phyloP scores from a whole-genome alignment of 2,888 invertebrate species.

The Conomelus anceps region DNA sequence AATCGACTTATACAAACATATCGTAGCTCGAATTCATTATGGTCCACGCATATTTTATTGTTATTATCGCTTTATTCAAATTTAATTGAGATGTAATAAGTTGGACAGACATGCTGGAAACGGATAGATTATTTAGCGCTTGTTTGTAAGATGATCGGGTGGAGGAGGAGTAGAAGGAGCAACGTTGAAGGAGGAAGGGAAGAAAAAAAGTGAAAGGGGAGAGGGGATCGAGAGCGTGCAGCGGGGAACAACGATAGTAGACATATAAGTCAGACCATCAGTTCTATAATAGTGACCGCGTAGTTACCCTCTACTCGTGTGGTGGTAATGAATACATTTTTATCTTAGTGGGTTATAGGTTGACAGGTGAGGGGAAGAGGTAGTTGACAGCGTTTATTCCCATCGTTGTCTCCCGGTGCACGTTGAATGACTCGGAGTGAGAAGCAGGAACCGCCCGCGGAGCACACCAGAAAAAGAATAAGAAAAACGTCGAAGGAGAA shows the following conservation, averaged over 20 bases:
- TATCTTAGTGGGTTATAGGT: background rate
- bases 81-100: background rate
- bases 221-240: background rate
- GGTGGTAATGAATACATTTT: background rate
- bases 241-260: background rate
- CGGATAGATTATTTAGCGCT: background rate
- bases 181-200: background rate
- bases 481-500: too few species aligned
- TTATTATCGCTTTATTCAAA: background rate
- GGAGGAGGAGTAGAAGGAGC: background rate
- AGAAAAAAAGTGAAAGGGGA: background rate
- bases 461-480: too few species aligned
- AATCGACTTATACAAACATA: background rate
- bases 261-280: background rate
- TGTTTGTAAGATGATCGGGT: background rate
- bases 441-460: too few species aligned
- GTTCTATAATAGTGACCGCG: background rate
- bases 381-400: background rate
- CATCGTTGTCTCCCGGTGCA: background rate
- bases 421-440: too few species aligned
- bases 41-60: background rate
- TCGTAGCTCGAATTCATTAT: background rate
- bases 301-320: background rate
- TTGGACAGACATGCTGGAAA: background rate
- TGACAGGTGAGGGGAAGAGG: background rate